phyloP scores from a whole-genome alignment of 2,797 vertebrate species.

The Arnoldichthys spilopterus region DNA sequence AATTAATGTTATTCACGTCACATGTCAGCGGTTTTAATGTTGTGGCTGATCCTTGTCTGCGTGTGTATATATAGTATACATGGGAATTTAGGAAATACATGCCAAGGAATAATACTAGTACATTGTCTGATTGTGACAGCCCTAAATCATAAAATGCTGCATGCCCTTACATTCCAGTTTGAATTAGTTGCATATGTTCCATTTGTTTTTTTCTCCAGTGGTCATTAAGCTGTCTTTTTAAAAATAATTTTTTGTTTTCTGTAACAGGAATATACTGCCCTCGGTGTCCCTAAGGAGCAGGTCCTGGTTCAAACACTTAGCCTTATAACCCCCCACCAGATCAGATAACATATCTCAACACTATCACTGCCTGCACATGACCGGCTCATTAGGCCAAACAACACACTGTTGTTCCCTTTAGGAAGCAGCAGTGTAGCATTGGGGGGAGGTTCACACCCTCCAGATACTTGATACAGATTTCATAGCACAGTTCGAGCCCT shows the following conservation, averaged over 20 bases:
- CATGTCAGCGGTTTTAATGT: too few species aligned
- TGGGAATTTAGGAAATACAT: background rate
- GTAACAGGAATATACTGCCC: background rate
- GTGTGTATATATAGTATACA: too few species aligned
- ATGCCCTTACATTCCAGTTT: background rate
- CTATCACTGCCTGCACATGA: constrained; percentile 45
- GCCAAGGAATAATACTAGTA: background rate
- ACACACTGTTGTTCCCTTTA: background rate
- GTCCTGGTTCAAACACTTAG: background rate
- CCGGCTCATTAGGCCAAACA: constrained; percentile 1
- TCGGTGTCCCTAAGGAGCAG: background rate
- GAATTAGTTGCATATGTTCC: background rate
- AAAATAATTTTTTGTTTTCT: background rate
- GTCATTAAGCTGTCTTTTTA: background rate
- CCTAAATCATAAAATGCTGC: background rate
- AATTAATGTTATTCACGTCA: too few species aligned
- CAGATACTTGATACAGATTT: constrained; percentile 28
- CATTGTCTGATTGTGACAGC: background rate
- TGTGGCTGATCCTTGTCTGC: too few species aligned
- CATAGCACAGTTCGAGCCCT: constrained; percentile 10
- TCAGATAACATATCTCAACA: constrained; percentile 39
- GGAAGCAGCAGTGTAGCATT: background rate
- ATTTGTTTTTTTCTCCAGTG: background rate
- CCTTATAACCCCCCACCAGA: background rate
- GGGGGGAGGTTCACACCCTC: background rate